Conservation (phyloP, 2,113 vertebrate species). For the Antennarius striatus region DNA sequence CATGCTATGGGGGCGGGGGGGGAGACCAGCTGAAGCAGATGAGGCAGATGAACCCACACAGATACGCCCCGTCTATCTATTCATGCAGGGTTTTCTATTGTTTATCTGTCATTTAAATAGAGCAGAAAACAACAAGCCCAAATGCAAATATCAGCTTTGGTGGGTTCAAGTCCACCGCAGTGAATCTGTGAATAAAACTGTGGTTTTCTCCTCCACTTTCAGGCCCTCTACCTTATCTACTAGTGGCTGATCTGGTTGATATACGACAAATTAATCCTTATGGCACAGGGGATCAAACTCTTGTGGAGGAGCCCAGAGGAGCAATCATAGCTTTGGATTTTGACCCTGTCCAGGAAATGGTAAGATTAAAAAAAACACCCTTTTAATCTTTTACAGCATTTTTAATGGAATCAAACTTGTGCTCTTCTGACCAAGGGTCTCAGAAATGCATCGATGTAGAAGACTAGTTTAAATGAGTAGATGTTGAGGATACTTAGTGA, state of each 20-base stretch:
- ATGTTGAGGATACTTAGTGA: slow-evolving; percentile 12
- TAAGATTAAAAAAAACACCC: slow-evolving; percentile 63
- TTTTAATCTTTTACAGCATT: background rate
- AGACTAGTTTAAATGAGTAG: no score
- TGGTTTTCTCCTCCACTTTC: slow-evolving; percentile 22
- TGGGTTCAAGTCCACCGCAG: background rate
- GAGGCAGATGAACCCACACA: slow-evolving; percentile 20
- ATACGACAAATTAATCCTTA: slow-evolving; percentile 83
- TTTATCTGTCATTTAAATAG: background rate
- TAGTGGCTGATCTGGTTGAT: slow-evolving; percentile 88
- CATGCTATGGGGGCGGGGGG: slow-evolving; percentile 1
- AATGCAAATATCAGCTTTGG: background rate
- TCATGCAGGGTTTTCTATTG: background rate
- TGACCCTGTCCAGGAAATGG: slow-evolving; percentile 88
- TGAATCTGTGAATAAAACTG: background rate
- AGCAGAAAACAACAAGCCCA: background rate
- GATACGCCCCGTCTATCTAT: background rate
- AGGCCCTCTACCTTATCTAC: slow-evolving; percentile 85
- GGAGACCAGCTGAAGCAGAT: background rate
- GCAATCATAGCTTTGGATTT: slow-evolving; percentile 87
- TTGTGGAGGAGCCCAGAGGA: slow-evolving; percentile 86
- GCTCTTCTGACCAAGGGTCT: no score
- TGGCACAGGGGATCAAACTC: slow-evolving; percentile 79
- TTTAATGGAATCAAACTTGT: background rate
- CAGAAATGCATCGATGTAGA: no score